Evolutionary conservation across 2,797 vertebrate species (phyloP).

Genomic region (Perodicticus potto): DNA sequence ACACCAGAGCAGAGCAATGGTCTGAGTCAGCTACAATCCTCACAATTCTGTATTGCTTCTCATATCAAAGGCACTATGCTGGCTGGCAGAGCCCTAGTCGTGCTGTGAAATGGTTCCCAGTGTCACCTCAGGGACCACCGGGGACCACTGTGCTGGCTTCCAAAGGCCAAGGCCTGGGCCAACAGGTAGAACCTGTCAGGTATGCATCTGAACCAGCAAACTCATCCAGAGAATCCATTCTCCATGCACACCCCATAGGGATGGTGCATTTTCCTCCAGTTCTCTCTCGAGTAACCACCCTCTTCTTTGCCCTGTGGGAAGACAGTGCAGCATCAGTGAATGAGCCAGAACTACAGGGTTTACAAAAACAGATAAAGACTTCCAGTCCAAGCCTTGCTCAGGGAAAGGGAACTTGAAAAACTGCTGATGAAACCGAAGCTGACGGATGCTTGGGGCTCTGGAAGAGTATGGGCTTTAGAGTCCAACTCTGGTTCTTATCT

Average conservation of each 20-base stretch:
- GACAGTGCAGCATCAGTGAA: constrained; percentile 10
- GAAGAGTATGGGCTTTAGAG: constrained; percentile 17
- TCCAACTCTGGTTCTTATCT: constrained; percentile 31
- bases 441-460: constrained; percentile 8
- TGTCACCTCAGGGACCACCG: not conserved
- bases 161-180: not conserved
- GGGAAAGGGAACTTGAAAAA: constrained; percentile 53
- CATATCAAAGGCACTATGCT: constrained; percentile 45
- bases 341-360: constrained; percentile 7
- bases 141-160: not conserved
- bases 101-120: not conserved
- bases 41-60: constrained; percentile 59
- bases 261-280: not conserved
- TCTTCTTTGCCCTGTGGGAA: constrained; percentile 46
- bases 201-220: not conserved
- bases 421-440: constrained; percentile 41
- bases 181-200: not conserved
- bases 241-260: not conserved
- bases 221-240: not conserved
- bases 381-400: constrained; percentile 5
- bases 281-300: not conserved
- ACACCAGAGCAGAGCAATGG: constrained; percentile 60
- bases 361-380: constrained; percentile 68
- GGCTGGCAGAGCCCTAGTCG: constrained; percentile 1
- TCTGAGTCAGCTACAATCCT: constrained; percentile 77